A percentile compares a stretch with the other conserved stretches of the same genome.
Conservation (phyloP, 2,113 vertebrate species). For the Thalassoma bifasciatum region DNA sequence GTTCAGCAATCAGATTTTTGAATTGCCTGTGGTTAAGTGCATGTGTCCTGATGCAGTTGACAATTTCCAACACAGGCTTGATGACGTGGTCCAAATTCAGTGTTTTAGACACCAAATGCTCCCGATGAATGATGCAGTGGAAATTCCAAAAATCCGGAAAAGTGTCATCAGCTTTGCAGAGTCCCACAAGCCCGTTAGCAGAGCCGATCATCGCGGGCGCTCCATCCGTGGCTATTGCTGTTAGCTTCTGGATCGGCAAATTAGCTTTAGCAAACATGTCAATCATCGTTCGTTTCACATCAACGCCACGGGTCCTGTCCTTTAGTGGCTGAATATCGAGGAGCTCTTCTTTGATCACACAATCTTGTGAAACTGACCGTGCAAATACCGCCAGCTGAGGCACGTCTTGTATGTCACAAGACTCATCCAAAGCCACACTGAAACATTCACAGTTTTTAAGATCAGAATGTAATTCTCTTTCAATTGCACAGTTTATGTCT, state of each 20-base stretch:
- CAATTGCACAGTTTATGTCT: constrained; percentile 1
- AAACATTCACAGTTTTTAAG: constrained; percentile 28
- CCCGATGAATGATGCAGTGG: constrained; percentile 55
- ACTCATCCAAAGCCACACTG: constrained; percentile 16
- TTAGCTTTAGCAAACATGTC: constrained; percentile 20
- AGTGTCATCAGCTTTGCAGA: constrained; percentile 46
- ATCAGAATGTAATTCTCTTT: constrained; percentile 8
- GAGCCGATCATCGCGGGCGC: constrained; percentile 22
- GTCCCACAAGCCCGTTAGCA: constrained; percentile 49
- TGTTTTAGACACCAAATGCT: constrained; percentile 54
- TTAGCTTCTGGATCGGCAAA: constrained; percentile 6
- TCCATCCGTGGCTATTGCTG: constrained; percentile 38
- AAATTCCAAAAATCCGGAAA: constrained; percentile 61
- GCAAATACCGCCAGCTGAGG: constrained; percentile 20
- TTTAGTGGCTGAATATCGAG: constrained; percentile 46
- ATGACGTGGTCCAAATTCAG: constrained; percentile 57
- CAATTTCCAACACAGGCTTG: constrained; percentile 55
- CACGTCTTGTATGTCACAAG: constrained; percentile 10
- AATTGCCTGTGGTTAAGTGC: constrained; percentile 52
- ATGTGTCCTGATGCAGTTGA: constrained; percentile 47
- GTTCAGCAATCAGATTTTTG: constrained; percentile 48
- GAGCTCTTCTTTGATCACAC: constrained; percentile 31
- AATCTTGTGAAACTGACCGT: constrained; percentile 19
- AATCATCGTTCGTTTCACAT: constrained; percentile 56
- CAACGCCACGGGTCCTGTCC: constrained; percentile 49